Conservation (phyloP, 2,797 vertebrate species). For the Cuniculus paca region DNA sequence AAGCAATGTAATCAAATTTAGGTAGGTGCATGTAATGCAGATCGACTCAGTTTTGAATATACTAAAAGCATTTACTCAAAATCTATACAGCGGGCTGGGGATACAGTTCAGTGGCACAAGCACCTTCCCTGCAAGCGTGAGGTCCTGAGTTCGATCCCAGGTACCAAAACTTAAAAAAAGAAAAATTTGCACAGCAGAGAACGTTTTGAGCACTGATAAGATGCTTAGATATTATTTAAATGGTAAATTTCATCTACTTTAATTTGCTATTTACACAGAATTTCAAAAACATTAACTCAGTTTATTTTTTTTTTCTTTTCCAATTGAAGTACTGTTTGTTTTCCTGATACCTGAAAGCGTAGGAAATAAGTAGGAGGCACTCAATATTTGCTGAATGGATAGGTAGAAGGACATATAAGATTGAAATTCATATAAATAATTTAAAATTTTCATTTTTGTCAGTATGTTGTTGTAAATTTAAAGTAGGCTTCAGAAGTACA, state of each 20-base stretch:
- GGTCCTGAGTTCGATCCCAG: too few species aligned
- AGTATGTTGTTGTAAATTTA: neutral
- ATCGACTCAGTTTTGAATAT: neutral
- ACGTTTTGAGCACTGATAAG: constrained; percentile 8
- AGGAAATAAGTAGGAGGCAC: neutral
- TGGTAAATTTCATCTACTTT: neutral
- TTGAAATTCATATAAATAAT: neutral
- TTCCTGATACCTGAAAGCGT: neutral
- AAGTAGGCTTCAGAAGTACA: neutral
- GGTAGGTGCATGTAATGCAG: neutral
- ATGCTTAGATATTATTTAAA: neutral
- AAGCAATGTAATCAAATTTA: neutral
- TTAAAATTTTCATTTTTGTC: constrained; percentile 26
- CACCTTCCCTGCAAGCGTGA: too few species aligned
- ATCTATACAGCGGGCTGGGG: too few species aligned
- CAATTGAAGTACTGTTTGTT: neutral
- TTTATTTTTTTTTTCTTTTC: neutral
- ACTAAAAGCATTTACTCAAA: constrained; percentile 19
- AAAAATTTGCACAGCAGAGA: neutral
- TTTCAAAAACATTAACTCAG: neutral
- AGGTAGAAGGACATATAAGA: neutral
- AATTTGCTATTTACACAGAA: neutral
- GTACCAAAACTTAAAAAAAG: too few species aligned
- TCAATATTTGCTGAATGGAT: neutral
- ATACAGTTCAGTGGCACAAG: too few species aligned